A percentile compares a stretch with the other conserved stretches of the same genome.
phyloP scores from a whole-genome alignment of 2,888 invertebrate genomes.

The Drosophila percnosoma region DNA sequence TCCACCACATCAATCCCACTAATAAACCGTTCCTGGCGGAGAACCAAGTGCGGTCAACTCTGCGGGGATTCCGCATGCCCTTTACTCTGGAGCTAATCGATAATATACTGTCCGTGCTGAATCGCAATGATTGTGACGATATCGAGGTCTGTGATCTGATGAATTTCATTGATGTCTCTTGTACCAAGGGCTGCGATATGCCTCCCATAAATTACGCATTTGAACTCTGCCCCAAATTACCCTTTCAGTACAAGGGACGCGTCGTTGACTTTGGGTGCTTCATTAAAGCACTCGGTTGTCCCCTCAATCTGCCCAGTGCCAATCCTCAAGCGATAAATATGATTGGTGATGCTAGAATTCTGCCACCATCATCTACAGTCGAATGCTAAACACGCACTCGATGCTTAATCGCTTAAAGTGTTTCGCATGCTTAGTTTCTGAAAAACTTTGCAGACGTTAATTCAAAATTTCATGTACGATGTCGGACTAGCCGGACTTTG shows the following conservation, averaged over 20 bases:
- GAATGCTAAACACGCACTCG: conserved; percentile 15
- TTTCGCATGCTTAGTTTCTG: conserved; percentile 15
- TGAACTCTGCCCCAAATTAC: conserved; percentile 83
- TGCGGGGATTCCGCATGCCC: conserved; percentile 90
- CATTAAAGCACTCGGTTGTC: conserved; percentile 77
- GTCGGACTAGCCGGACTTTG: background rate
- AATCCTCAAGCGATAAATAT: conserved; percentile 23
- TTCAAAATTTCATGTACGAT: conserved; percentile 42
- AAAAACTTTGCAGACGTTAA: conserved; percentile 6
- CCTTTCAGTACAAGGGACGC: conserved; percentile 80
- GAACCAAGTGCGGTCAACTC: conserved; percentile 87
- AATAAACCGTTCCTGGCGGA: conserved; percentile 87
- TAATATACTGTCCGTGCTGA: conserved; percentile 87
- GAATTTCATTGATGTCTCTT: conserved; percentile 89
- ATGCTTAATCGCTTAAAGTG: conserved; percentile 9
- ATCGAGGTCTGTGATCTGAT: conserved; percentile 89
- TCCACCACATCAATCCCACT: conserved; percentile 86
- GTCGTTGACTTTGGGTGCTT: conserved; percentile 82
- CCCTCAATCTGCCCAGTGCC: conserved; percentile 41
- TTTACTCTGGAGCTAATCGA: conserved; percentile 88
- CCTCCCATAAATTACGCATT: conserved; percentile 83
- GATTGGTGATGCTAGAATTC: conserved; percentile 36
- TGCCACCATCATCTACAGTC: conserved; percentile 28
- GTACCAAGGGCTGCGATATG: conserved; percentile 80
- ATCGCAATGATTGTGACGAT: conserved; percentile 88